Percentiles rank a stretch among this genome's conserved stretches.
These are phyloP conservation scores for Nibea coibor DNA, from an alignment of 2,113 vertebrate species.

Conservation along the genomic window DNA sequence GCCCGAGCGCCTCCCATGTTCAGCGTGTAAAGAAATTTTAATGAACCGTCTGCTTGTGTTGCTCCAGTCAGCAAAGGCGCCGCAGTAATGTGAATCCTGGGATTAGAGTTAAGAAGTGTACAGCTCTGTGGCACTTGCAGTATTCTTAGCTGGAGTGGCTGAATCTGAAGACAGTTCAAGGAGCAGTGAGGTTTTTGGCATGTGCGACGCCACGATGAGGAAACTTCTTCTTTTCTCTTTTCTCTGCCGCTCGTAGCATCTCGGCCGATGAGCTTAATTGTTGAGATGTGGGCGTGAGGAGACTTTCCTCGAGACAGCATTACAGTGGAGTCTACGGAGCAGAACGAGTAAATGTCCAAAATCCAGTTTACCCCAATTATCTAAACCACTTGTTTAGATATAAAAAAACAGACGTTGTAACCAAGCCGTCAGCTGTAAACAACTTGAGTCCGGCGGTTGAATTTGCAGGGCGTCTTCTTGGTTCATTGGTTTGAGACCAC, in stretches of 20 bases:
- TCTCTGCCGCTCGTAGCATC: not conserved
- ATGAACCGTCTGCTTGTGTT: constrained; percentile 24
- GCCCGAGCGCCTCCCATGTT: constrained; percentile 7
- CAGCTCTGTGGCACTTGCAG: constrained; percentile 1
- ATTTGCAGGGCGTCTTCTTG: not conserved
- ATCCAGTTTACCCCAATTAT: not conserved
- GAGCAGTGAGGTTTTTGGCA: not conserved
- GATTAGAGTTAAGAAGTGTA: constrained; percentile 41
- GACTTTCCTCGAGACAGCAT: not conserved
- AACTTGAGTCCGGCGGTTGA: not conserved
- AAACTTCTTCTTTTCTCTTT: not conserved
- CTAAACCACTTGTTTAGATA: constrained; percentile 17
- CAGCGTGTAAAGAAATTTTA: constrained; percentile 37
- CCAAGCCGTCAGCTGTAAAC: not conserved
- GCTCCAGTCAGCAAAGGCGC: constrained; percentile 19
- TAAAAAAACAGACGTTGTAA: constrained; percentile 9
- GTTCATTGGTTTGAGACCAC: not conserved
- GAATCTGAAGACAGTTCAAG: not conserved
- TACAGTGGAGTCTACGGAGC: not conserved
- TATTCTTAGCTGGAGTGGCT: constrained; percentile 9
- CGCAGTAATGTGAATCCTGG: constrained; percentile 33
- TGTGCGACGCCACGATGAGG: not conserved
- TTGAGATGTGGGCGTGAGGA: not conserved
- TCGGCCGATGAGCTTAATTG: constrained; percentile 1
- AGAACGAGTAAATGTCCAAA: constrained; percentile 1